Conservation (phyloP, 2,113 vertebrate genomes). For the Piprites chloris region DNA sequence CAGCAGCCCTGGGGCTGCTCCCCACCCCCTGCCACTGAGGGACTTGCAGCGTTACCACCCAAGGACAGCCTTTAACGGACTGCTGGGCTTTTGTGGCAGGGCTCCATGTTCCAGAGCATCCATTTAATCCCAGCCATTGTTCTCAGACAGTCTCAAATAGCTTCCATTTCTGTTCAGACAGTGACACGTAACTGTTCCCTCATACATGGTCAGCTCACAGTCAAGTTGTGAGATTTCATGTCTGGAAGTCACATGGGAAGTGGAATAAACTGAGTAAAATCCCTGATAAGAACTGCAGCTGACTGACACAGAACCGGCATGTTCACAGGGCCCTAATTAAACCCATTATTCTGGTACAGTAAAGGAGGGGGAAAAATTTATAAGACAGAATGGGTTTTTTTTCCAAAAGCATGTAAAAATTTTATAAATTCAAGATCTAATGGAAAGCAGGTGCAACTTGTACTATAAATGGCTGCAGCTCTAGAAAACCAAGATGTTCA, state of each 20-base stretch:
- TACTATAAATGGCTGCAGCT: background rate
- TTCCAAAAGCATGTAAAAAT: background rate
- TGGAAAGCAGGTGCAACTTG: background rate
- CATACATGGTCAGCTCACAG: background rate
- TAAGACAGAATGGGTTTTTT: background rate
- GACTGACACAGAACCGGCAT: background rate
- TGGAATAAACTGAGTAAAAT: background rate
- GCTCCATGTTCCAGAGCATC: background rate
- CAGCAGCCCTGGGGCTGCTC: background rate
- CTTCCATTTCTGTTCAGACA: background rate
- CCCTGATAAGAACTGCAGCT: background rate
- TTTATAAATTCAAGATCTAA: background rate
- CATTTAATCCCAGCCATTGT: background rate
- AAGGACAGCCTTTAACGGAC: background rate
- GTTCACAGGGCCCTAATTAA: background rate
- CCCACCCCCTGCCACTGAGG: background rate
- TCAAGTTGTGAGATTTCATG: background rate
- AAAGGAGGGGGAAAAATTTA: background rate
- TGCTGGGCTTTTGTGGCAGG: background rate
- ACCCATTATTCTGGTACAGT: background rate
- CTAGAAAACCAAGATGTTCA: background rate
- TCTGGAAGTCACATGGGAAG: background rate
- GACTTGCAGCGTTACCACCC: background rate
- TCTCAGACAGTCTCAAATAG: background rate
- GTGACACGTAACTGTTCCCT: background rate